Conservation (phyloP, 2,113 vertebrate species). For the Sylvilagus bachmani region DNA sequence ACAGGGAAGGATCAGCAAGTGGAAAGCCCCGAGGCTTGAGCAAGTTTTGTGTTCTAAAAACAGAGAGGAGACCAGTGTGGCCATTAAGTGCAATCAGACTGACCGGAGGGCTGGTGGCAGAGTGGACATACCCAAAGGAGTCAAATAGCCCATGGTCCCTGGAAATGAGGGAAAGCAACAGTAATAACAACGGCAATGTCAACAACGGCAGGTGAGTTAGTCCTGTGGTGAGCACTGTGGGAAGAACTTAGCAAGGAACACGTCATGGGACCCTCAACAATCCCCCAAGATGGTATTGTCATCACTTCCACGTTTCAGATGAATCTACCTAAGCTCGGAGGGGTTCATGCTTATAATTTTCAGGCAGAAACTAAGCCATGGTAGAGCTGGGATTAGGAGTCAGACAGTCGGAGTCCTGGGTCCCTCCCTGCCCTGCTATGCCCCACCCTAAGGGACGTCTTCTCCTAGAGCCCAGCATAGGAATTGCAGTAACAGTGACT, state of each 20-base stretch:
- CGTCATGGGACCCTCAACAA: neutral
- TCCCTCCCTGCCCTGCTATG: neutral
- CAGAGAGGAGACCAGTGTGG: neutral
- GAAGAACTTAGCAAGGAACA: neutral
- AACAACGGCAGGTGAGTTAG: neutral
- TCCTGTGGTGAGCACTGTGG: neutral
- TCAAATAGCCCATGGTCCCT: neutral
- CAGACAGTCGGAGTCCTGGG: neutral
- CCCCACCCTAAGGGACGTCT: no score
- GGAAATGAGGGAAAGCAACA: neutral
- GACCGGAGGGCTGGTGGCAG: no score
- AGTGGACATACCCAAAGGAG: neutral
- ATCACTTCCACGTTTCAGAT: neutral
- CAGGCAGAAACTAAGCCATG: neutral
- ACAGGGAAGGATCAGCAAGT: neutral
- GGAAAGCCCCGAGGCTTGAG: neutral
- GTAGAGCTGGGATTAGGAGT: neutral
- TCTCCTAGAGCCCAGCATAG: neutral
- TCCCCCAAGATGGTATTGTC: fast-evolving
- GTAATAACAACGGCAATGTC: neutral
- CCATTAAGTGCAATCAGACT: neutral
- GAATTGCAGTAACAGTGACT: no score
- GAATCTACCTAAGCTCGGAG: neutral
- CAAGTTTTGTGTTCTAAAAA: neutral
- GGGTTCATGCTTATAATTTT: neutral